These are phyloP conservation scores for Myoxocephalus aenaeus DNA, from an alignment of 2,797 vertebrate genomes.

Conservation along the genomic window DNA sequence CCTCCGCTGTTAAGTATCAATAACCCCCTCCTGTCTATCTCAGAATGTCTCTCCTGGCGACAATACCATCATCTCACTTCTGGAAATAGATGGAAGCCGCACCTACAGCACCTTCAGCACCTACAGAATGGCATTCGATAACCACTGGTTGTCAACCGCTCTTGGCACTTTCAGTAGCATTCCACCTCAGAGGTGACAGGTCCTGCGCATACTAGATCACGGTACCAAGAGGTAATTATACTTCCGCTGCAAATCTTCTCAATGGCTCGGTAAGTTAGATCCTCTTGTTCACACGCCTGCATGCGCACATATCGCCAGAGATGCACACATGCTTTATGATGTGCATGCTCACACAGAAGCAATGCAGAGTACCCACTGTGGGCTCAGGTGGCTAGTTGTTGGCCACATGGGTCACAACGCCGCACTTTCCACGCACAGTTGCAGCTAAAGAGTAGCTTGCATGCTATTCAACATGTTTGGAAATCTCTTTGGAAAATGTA, in stretches of 20 bases:
- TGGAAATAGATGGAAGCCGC: slow-evolving; percentile 54
- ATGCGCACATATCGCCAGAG: slow-evolving; percentile 3
- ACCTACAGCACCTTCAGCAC: slow-evolving; percentile 31
- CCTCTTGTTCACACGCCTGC: slow-evolving; percentile 43
- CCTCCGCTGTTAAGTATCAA: slow-evolving; percentile 45
- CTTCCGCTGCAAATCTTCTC: slow-evolving; percentile 59
- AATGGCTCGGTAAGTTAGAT: slow-evolving; percentile 53
- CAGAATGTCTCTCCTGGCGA: slow-evolving; percentile 55
- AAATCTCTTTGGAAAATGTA: background rate
- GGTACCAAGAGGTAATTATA: slow-evolving; percentile 70
- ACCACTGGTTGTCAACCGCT: slow-evolving; percentile 62
- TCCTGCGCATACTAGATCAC: slow-evolving; percentile 55
- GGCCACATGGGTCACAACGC: slow-evolving; percentile 43
- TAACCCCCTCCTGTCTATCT: slow-evolving; percentile 49
- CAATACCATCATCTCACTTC: slow-evolving; percentile 61
- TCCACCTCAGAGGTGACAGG: slow-evolving; percentile 64
- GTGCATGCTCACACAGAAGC: slow-evolving; percentile 24
- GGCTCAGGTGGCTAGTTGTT: slow-evolving; percentile 71
- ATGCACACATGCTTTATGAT: slow-evolving; percentile 33
- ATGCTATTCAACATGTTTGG: slow-evolving; percentile 2
- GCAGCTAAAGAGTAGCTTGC: slow-evolving; percentile 9
- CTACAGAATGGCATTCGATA: slow-evolving; percentile 66
- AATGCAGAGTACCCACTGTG: slow-evolving; percentile 29
- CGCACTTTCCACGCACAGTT: slow-evolving; percentile 11
- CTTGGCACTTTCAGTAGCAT: slow-evolving; percentile 52